A percentile compares a stretch with the other conserved stretches of the same genome.
phyloP scores from a whole-genome alignment of 2,113 vertebrate species.

The Antechinus stuartii region DNA sequence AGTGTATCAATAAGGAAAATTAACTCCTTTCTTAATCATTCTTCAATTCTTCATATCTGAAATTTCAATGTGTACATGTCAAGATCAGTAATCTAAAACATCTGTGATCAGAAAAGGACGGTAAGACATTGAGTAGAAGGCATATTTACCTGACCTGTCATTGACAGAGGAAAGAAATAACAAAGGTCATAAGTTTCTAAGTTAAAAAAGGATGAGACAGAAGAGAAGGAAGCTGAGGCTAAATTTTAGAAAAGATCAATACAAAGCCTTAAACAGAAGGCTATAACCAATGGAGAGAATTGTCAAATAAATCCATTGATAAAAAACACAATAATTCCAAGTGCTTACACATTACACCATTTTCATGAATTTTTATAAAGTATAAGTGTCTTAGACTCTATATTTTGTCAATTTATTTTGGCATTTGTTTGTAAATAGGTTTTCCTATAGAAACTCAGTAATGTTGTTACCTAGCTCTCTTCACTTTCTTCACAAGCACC shows the following conservation, averaged over 20 bases:
- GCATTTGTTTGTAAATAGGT: neutral
- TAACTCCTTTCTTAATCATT: too few species aligned
- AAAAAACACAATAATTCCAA: neutral
- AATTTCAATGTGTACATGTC: too few species aligned
- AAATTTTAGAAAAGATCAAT: neutral
- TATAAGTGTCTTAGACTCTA: neutral
- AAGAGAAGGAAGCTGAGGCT: neutral
- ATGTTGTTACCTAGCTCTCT: neutral
- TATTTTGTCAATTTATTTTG: neutral
- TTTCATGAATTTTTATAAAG: neutral
- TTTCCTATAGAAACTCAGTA: neutral
- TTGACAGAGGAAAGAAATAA: neutral
- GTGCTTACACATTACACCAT: neutral
- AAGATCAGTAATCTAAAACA: too few species aligned
- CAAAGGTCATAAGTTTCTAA: neutral
- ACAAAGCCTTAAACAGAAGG: too few species aligned
- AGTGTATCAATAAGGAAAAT: too few species aligned
- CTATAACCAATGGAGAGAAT: too few species aligned
- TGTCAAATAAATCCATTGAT: neutral
- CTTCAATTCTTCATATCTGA: too few species aligned
- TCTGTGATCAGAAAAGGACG: too few species aligned
- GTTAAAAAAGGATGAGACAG: neutral
- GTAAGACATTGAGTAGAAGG: too few species aligned
- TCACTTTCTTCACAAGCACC: neutral
- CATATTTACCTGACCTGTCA: neutral